Percentiles rank a stretch among this genome's conserved stretches.
These are phyloP conservation scores for Geotrupes spiniger DNA, from an alignment of 2,888 invertebrate species.

Conservation along the genomic window DNA sequence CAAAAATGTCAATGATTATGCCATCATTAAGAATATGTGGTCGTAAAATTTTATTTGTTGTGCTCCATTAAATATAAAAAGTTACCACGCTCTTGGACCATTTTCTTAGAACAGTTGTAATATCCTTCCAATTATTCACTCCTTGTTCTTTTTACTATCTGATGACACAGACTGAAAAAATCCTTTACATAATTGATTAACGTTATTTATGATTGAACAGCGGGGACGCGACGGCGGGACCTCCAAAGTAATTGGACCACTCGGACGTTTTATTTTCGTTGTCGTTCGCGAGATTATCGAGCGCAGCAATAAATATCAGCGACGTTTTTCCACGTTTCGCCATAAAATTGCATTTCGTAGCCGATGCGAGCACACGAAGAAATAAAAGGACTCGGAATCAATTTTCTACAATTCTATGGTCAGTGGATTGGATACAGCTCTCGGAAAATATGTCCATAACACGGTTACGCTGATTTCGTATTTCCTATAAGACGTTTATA, in stretches of 20 bases:
- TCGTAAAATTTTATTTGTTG: no score
- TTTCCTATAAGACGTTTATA: no score
- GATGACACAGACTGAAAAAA: no score
- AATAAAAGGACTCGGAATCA: constrained; percentile 29
- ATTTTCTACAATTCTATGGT: constrained; percentile 30
- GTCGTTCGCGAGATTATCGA: background rate
- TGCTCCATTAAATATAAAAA: no score
- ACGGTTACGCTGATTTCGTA: constrained; percentile 2
- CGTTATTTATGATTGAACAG: no score
- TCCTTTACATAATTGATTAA: no score
- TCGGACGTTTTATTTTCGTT: constrained; percentile 7
- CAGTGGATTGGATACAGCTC: constrained; percentile 24
- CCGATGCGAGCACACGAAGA: constrained; percentile 23
- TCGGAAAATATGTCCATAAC: constrained; percentile 15
- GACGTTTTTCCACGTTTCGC: constrained; percentile 15
- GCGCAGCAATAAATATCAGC: background rate
- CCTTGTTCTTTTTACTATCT: no score
- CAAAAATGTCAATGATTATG: no score
- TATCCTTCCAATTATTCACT: no score
- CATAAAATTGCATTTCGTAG: constrained; percentile 22
- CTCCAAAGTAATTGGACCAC: constrained; percentile 1
- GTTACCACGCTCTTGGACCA: no score
- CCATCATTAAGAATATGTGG: no score
- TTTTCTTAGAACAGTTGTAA: no score
- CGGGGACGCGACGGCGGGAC: background rate